phyloP scores from a whole-genome alignment of 2,888 invertebrate species.

The Danaus chrysippus region DNA sequence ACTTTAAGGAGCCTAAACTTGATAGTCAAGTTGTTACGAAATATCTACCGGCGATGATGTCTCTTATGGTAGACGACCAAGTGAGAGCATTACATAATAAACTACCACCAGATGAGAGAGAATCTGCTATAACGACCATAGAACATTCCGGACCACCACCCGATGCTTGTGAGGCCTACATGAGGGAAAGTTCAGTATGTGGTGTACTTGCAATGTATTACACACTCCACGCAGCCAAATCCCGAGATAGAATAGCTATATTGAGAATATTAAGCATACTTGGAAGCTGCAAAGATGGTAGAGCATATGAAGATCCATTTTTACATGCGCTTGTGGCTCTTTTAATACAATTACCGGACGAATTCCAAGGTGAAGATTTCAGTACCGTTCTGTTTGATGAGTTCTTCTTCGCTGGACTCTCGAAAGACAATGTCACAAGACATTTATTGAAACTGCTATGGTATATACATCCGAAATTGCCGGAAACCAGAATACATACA shows the following conservation, averaged over 20 bases:
- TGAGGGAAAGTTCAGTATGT: conserved; percentile 94
- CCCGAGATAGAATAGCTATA: conserved; percentile 88
- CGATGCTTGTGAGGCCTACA: conserved; percentile 95
- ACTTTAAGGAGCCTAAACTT: conserved; percentile 96
- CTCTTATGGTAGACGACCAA: conserved; percentile 94
- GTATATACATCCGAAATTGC: conserved; percentile 93
- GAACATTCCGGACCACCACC: conserved; percentile 96
- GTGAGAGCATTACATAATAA: conserved; percentile 90
- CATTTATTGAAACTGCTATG: conserved; percentile 94
- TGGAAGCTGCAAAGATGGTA: conserved; percentile 93
- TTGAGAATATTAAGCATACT: conserved; percentile 93
- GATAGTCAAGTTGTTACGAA: conserved; percentile 96
- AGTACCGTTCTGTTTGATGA: conserved; percentile 97
- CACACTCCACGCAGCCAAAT: conserved; percentile 91
- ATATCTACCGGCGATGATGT: conserved; percentile 95
- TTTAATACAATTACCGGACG: conserved; percentile 93
- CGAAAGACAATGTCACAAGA: conserved; percentile 93
- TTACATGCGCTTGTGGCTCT: conserved; percentile 93
- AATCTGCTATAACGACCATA: conserved; percentile 94
- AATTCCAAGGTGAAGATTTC: conserved; percentile 95
- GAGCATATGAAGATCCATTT: conserved; percentile 97
- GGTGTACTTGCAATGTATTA: conserved; percentile 97
- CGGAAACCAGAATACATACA: conserved; percentile 86
- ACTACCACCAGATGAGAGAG: conserved; percentile 94
- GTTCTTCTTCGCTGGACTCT: conserved; percentile 94